phyloP scores from a whole-genome alignment of 2,113 vertebrate genomes.

The Gymnarchus niloticus region DNA sequence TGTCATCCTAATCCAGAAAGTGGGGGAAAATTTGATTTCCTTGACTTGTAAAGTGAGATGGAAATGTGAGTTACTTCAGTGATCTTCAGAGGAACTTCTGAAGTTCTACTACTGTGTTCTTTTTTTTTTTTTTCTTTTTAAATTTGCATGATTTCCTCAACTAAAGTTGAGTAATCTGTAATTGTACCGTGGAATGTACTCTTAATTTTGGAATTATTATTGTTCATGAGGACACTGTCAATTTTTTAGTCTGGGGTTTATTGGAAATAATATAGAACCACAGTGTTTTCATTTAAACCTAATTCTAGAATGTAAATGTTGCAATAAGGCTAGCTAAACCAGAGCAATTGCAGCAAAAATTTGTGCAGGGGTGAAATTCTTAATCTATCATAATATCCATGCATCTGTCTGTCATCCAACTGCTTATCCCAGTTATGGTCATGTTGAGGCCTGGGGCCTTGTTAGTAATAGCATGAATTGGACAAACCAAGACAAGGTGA shows the following conservation, averaged over 20 bases:
- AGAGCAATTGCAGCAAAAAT: neutral
- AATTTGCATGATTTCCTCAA: neutral
- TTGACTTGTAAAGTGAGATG: conserved; percentile 34
- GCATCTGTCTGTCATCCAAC: neutral
- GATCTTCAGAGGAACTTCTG: neutral
- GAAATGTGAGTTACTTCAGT: conserved; percentile 23
- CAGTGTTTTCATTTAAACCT: neutral
- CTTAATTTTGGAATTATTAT: neutral
- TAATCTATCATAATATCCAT: neutral
- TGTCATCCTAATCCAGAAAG: neutral
- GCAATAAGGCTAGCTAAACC: neutral
- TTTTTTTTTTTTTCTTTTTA: neutral
- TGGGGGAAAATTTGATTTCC: conserved; percentile 38
- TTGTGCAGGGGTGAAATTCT: neutral
- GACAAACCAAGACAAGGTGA: no score
- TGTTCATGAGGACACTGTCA: neutral
- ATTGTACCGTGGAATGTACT: no score
- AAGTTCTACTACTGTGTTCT: neutral
- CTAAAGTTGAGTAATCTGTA: neutral
- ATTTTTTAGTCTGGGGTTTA: neutral
- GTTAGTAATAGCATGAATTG: no score
- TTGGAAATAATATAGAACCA: neutral
- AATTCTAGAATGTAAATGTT: neutral
- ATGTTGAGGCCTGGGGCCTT: neutral
- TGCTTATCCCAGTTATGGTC: neutral